These are phyloP conservation scores for Sebastes cheni DNA, from an alignment of 2,797 vertebrate genomes.

Conservation along the genomic window DNA sequence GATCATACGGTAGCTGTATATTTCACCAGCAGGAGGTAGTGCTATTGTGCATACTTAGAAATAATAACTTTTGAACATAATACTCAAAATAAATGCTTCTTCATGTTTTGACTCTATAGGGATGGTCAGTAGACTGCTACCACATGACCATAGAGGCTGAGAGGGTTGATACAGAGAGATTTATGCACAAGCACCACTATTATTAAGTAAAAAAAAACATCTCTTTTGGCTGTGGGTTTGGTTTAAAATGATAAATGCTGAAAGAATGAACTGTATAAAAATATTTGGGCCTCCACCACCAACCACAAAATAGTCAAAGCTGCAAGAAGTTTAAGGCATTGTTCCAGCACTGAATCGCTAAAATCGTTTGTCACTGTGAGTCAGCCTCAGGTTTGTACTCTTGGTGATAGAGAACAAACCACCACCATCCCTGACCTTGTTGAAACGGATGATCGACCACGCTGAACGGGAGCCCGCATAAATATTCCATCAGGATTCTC, in stretches of 20 bases:
- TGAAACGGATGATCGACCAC: conserved; percentile 30
- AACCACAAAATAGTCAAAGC: not conserved
- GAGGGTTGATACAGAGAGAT: too few species aligned
- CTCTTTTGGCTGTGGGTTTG: not conserved
- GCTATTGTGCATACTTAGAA: not conserved
- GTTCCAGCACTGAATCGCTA: not conserved
- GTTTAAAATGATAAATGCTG: not conserved
- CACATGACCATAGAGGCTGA: too few species aligned
- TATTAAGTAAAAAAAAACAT: too few species aligned
- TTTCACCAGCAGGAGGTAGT: not conserved
- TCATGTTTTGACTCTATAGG: not conserved
- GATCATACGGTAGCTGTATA: not conserved
- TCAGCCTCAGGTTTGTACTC: not conserved
- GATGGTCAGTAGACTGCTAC: not conserved
- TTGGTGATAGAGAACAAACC: too few species aligned
- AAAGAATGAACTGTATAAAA: not conserved
- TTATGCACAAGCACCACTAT: too few species aligned
- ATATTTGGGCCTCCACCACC: not conserved
- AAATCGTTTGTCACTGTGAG: not conserved
- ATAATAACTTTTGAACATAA: too few species aligned
- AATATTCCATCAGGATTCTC: conserved; percentile 70
- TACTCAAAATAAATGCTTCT: not conserved
- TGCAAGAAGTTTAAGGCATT: not conserved
- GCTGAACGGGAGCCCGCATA: conserved; percentile 58
- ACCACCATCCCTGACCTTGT: conserved; percentile 7